Evolutionary conservation across 2,113 vertebrate species (phyloP).

Genomic region (Corythornis vintsioides): DNA sequence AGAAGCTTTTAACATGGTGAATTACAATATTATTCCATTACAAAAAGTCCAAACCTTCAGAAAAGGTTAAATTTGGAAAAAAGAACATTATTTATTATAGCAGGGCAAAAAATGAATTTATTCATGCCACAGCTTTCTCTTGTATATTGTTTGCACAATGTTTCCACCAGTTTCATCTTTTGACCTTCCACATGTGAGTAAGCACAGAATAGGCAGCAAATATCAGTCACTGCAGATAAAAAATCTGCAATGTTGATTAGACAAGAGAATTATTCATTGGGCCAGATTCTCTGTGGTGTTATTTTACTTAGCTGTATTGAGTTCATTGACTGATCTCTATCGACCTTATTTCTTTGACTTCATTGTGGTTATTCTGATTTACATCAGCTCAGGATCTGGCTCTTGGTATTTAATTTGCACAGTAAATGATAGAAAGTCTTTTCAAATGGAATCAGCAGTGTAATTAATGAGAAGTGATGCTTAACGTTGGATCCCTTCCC

Average conservation of each 20-base stretch:
- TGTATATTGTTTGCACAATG: neutral
- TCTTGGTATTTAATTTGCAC: conserved; percentile 25
- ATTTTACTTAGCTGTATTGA: conserved; percentile 12
- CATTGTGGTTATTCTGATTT: neutral
- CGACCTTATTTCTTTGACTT: conserved; percentile 50
- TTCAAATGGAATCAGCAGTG: conserved; percentile 51
- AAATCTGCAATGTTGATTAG: conserved; percentile 9
- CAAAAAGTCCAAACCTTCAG: neutral
- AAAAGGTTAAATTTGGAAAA: neutral
- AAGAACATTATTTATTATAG: neutral
- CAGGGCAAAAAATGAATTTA: neutral
- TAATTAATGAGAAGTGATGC: conserved; percentile 56
- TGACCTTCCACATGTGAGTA: conserved; percentile 4
- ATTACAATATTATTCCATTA: neutral
- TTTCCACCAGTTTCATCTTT: conserved; percentile 26
- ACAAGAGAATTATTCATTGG: conserved; percentile 32
- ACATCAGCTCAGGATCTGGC: conserved; percentile 37
- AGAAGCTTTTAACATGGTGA: neutral
- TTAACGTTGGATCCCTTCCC: conserved; percentile 47
- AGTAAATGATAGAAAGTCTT: conserved; percentile 49
- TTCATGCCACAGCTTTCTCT: neutral
- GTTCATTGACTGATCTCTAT: conserved; percentile 44
- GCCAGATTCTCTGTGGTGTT: conserved; percentile 18
- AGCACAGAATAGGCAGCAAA: neutral
- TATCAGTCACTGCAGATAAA: conserved; percentile 18